Base-by-base conservation (phyloP, 2,888 invertebrate genomes). In the Cheilosia variabilis region DNA sequence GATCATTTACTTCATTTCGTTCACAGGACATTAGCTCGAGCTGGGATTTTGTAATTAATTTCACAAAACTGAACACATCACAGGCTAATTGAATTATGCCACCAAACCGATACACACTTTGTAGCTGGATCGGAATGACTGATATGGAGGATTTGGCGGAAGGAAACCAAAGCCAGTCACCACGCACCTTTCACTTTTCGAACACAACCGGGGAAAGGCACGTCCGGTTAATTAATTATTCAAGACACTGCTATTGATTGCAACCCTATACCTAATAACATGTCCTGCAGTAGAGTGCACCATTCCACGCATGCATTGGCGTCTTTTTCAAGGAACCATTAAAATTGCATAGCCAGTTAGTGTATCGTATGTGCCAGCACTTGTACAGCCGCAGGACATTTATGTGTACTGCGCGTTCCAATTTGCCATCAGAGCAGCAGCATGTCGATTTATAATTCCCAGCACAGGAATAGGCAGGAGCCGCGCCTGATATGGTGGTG, bases 221-320 rank as follows among this genome's bases (percentile, higher is more conserved):
- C 63, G 52, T 45, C 79, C 63, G 68, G 62, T 52, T 60, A 47
- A 66, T 80, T 65, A 65, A 84, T 84, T 84, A 80, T 84, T 84
- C 71, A 84, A 71, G 63, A 57, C 57, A 78, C 78, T 24, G 78
- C 43, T 45, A 65, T 22, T 47, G 24, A 34, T 31, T 34, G 13
- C 2, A 58, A 1, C 2, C 27, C 3, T 7, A 52, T 52, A n/a
- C 22, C 19, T 1, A 7, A 27, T 4, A 27, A 24, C 31, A 43
- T 15, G 17, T 41, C 71, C 58, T 22, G 47, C 41, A 52, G 31
- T 17, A 41, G 55, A 58, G 41, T 78, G 47, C 47, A 50, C 66
- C 27, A 71, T 62, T 57, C 68, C 50, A 27, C 22, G 22, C 55
- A 22, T 68, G 63, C 60, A 78, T 68, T 72, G 55, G 62, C 43